These are phyloP conservation scores for Lycia hirtaria DNA, from an alignment of 2,888 invertebrate genomes.

Conservation along the genomic window DNA sequence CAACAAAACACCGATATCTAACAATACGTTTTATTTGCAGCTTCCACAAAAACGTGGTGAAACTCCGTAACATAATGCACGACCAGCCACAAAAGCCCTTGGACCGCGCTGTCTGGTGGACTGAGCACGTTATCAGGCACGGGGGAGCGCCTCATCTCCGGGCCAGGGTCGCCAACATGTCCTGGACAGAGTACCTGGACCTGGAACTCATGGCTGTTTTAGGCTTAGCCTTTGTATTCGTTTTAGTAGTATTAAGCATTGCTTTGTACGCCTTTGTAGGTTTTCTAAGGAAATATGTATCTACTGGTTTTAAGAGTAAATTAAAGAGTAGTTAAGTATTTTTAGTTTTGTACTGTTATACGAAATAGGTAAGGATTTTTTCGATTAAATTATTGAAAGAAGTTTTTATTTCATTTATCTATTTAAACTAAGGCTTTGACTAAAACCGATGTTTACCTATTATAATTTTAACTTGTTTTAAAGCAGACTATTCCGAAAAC, in stretches of 20 bases:
- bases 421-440: too few relatives aligned
- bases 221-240: not conserved
- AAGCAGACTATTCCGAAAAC: too few relatives aligned
- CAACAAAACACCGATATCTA: not conserved
- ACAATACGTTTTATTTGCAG: constrained; percentile 5
- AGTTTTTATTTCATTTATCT: too few relatives aligned
- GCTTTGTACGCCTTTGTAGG: constrained; percentile 1
- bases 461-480: too few relatives aligned
- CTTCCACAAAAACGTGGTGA: constrained; percentile 21
- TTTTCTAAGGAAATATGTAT: constrained; percentile 7
- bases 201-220: constrained; percentile 8
- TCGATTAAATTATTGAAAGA: too few relatives aligned
- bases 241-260: not conserved
- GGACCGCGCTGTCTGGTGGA: constrained; percentile 48
- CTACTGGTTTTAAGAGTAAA: constrained; percentile 6
- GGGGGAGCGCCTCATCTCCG: constrained; percentile 46
- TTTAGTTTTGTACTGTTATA: not conserved
- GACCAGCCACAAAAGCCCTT: constrained; percentile 44
- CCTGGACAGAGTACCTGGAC: constrained; percentile 35
- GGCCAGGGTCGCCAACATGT: constrained; percentile 43
- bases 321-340: constrained; percentile 17
- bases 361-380: too few relatives aligned
- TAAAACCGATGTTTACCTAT: too few relatives aligned
- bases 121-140: constrained; percentile 46
- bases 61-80: constrained; percentile 34